A percentile compares a stretch with the other conserved stretches of the same genome.
These are phyloP conservation scores for Anoplius nigerrimus DNA, from an alignment of 2,888 invertebrate genomes.

Conservation along the genomic window DNA sequence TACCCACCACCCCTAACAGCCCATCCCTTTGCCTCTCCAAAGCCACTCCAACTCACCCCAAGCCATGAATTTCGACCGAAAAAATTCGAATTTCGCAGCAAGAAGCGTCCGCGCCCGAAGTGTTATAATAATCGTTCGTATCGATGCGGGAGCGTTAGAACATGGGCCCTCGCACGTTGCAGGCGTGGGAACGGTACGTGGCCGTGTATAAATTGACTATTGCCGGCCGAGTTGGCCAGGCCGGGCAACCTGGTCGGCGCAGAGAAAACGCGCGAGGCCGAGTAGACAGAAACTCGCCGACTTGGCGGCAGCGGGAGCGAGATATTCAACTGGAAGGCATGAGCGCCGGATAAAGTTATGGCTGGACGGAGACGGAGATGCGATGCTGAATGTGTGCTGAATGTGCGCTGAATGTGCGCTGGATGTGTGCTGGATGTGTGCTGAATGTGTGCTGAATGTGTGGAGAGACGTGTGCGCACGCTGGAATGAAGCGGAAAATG, in stretches of 20 bases:
- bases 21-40: too few relatives aligned
- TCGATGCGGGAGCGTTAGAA: background rate
- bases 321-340: constrained; percentile 7
- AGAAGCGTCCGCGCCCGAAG: too few relatives aligned
- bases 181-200: constrained; percentile 72
- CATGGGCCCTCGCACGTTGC: constrained; percentile 47
- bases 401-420: too few relatives aligned
- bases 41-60: too few relatives aligned
- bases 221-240: constrained; percentile 36
- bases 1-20: too few relatives aligned
- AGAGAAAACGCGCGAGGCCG: constrained; percentile 12
- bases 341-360: constrained; percentile 1
- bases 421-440: background rate
- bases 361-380: background rate
- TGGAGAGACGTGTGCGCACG: too few relatives aligned
- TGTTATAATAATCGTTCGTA: background rate
- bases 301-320: background rate
- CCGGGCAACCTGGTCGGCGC: too few relatives aligned
- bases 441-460: too few relatives aligned
- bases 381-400: background rate
- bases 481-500: too few relatives aligned
- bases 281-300: background rate
- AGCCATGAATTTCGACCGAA: too few relatives aligned
- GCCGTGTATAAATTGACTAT: constrained; percentile 70
- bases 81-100: too few relatives aligned